A percentile compares a stretch with the other conserved stretches of the same genome.
Conservation (phyloP, 2,797 vertebrate genomes). For the Brachymystax lenok region DNA sequence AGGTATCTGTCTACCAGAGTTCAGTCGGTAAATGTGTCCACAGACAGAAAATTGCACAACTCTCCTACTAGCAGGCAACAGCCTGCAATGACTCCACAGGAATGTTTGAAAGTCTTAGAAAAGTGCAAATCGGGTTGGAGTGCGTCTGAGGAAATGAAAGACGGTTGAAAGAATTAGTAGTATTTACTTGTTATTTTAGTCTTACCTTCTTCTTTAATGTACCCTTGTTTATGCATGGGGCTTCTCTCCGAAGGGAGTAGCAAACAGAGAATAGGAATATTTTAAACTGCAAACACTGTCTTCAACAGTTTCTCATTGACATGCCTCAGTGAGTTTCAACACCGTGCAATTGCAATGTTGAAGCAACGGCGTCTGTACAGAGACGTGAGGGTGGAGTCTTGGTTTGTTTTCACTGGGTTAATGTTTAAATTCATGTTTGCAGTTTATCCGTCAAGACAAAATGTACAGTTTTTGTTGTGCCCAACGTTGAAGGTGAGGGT, state of each 20-base stretch:
- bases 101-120: conserved; percentile 37
- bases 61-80: not conserved
- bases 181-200: not conserved
- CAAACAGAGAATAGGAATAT: not conserved
- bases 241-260: not conserved
- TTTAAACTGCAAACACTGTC: not conserved
- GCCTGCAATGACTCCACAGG: conserved; percentile 1
- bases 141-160: conserved; percentile 9
- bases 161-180: not conserved
- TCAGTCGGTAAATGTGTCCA: not conserved
- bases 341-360: conserved; percentile 4
- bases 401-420: not conserved
- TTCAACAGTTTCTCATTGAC: not conserved
- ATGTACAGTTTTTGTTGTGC: not conserved
- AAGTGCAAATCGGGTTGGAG: not conserved
- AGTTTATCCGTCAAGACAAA: not conserved
- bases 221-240: not conserved
- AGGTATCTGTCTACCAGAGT: not conserved
- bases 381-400: not conserved
- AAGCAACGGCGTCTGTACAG: conserved; percentile 6
- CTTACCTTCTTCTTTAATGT: too few species aligned
- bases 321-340: conserved; percentile 9
- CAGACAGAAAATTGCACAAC: not conserved
- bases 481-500: conserved; percentile 5
- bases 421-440: not conserved